Evolutionary conservation across 64 coral and sea anemone genomes (phyloP).

Genomic region (Actinia equina): DNA sequence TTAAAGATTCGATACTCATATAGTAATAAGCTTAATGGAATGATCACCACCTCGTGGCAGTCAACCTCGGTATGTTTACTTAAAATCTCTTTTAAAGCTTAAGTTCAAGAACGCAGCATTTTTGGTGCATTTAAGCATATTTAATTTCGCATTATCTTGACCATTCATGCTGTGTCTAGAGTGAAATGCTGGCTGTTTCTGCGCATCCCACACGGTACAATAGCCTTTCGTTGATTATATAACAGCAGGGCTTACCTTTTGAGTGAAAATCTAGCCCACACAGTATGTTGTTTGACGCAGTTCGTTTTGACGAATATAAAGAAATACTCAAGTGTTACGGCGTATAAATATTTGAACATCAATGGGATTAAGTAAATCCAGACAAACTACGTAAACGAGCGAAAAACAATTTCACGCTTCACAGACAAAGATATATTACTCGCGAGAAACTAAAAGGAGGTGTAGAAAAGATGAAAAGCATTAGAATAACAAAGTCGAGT

Average conservation of each 20-base stretch:
- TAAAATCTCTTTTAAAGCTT: conserved; percentile 12
- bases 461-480: too few relatives aligned
- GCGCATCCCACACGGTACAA: background rate
- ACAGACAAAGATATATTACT: too few relatives aligned
- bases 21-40: conserved; percentile 10
- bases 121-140: conserved; percentile 19
- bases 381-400: too few relatives aligned
- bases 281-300: background rate
- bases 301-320: background rate
- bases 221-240: background rate
- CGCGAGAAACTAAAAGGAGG: too few relatives aligned
- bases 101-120: background rate
- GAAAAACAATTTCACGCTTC: too few relatives aligned
- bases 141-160: conserved; percentile 18
- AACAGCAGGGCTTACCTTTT: background rate
- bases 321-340: background rate
- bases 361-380: too few relatives aligned
- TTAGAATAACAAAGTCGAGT: too few relatives aligned
- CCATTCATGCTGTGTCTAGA: background rate
- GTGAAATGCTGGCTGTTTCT: background rate
- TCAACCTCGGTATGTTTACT: background rate
- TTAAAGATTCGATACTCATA: too few relatives aligned
- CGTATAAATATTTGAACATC: background rate
- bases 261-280: background rate
- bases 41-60: background rate